phyloP scores from a whole-genome alignment of 2,888 invertebrate genomes.

The Uropetala carovei region DNA sequence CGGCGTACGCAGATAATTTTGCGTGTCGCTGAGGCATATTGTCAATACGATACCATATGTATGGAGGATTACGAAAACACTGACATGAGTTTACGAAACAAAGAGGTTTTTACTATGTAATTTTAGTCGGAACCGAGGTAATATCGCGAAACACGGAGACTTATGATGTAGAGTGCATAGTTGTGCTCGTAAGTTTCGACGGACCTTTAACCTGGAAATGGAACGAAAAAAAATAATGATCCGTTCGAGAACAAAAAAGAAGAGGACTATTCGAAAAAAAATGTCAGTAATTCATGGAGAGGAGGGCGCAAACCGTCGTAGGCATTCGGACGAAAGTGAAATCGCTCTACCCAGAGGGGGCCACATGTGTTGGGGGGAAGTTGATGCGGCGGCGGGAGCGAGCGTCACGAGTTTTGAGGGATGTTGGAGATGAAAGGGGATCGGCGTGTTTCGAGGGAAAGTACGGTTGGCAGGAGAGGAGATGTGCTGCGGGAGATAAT shows the following conservation, averaged over 20 bases:
- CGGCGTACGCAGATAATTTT: too few species aligned
- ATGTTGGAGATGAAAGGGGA: not conserved
- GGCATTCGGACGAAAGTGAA: not conserved
- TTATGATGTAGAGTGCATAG: too few species aligned
- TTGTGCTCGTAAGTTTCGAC: too few species aligned
- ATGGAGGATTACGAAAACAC: too few species aligned
- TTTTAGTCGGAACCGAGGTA: too few species aligned
- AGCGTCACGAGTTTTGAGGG: not conserved
- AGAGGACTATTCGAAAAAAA: not conserved
- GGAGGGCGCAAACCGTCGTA: not conserved
- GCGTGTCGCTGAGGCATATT: too few species aligned
- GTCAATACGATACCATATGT: too few species aligned
- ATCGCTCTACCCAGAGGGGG: not conserved
- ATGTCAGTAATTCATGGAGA: not conserved
- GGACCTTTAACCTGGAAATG: too few species aligned
- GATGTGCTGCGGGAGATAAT: not conserved
- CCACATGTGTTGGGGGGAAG: constrained; percentile 10
- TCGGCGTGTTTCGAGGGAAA: not conserved
- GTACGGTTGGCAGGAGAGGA: not conserved
- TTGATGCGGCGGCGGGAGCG: too few species aligned
- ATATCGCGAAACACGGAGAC: too few species aligned
- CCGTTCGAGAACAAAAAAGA: not conserved
- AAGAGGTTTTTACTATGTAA: too few species aligned
- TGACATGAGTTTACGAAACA: too few species aligned
- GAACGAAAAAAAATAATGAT: not conserved